These are phyloP conservation scores for Littorina saxatilis DNA, from an alignment of 1,140 invertebrate genomes.

Conservation along the genomic window DNA sequence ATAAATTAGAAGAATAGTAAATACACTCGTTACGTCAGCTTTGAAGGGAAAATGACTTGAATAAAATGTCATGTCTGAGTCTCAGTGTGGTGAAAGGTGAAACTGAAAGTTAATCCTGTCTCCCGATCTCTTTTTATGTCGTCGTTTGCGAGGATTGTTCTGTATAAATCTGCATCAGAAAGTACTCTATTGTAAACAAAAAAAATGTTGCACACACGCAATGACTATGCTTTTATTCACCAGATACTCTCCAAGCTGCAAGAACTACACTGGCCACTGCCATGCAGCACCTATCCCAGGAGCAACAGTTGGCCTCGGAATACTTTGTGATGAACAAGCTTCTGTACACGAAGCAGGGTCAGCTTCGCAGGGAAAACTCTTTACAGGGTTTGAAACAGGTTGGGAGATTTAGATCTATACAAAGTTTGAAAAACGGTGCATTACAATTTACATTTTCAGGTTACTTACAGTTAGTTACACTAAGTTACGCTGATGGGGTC, in stretches of 20 bases:
- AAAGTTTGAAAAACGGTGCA: no score
- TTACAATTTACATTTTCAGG: no score
- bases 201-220: no score
- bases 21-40: no score
- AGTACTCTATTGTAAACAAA: no score
- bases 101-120: no score
- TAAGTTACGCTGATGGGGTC: no score
- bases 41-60: not conserved
- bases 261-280: not conserved
- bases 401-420: no score
- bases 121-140: not conserved
- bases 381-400: slow-evolving; percentile 35
- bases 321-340: slow-evolving; percentile 10
- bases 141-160: no score
- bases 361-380: slow-evolving; percentile 35
- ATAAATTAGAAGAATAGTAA: no score
- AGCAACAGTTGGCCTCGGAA: slow-evolving; percentile 1
- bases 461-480: not conserved
- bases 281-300: not conserved
- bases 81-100: not conserved
- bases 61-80: not conserved
- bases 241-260: not conserved
- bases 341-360: slow-evolving; percentile 23
- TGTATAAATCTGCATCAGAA: no score
- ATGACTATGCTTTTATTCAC: no score